Evolutionary conservation across 2,113 vertebrate species (phyloP).

Genomic region (Ctenomys sociabilis): DNA sequence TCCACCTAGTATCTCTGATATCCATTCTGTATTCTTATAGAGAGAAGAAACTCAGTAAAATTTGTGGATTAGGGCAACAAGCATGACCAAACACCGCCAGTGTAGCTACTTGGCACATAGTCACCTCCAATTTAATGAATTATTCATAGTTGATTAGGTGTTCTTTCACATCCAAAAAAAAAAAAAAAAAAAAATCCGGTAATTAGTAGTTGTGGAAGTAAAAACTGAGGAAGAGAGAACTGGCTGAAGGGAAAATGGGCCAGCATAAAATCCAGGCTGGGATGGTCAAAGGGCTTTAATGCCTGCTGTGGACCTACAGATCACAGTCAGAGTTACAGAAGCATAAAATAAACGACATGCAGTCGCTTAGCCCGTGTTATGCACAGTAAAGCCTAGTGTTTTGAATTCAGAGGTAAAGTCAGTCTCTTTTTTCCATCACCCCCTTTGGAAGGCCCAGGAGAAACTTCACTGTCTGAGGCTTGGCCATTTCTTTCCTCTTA

Average conservation of each 20-base stretch:
- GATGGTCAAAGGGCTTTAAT: background rate
- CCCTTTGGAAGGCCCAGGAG: background rate
- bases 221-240: constrained; percentile 22
- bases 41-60: background rate
- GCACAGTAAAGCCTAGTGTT: background rate
- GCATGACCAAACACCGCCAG: background rate
- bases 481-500: background rate
- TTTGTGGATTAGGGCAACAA: background rate
- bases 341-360: background rate
- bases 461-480: background rate
- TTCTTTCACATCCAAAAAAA: constrained; percentile 14
- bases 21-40: constrained; percentile 4
- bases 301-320: background rate
- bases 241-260: background rate
- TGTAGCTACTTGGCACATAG: background rate
- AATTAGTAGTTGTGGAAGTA: background rate
- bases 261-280: background rate
- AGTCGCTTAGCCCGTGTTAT: background rate
- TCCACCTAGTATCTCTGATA: background rate
- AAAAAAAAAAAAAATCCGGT: constrained; percentile 25
- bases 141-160: background rate
- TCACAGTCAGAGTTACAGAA: background rate
- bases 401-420: background rate
- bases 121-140: background rate
- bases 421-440: background rate